phyloP scores from a whole-genome alignment of 2,113 vertebrate genomes.

The Brachionichthys hirsutus region DNA sequence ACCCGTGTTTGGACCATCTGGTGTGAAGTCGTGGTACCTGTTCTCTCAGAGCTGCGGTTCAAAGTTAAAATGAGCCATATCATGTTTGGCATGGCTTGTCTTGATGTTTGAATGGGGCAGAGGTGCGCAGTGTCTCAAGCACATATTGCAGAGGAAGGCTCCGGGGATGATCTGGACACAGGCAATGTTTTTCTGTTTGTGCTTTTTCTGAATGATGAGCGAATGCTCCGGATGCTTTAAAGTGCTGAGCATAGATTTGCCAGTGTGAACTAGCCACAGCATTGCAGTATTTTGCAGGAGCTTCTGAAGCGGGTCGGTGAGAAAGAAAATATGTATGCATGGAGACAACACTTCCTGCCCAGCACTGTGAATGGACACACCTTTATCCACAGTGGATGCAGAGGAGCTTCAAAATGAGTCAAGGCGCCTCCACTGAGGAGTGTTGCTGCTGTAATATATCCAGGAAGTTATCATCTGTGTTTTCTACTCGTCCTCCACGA shows the following conservation, averaged over 20 bases:
- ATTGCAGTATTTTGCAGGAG: constrained; percentile 46
- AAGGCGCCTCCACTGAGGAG: too few species aligned
- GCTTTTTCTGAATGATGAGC: constrained; percentile 1
- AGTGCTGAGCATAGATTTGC: constrained; percentile 35
- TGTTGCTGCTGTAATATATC: too few species aligned
- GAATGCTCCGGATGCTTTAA: constrained; percentile 16
- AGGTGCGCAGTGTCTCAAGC: constrained; percentile 19
- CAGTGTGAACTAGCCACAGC: constrained; percentile 36
- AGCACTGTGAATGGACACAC: constrained; percentile 38
- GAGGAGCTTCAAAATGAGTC: too few species aligned
- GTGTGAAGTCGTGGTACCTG: constrained; percentile 3
- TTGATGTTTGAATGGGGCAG: constrained; percentile 1
- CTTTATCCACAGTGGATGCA: too few species aligned
- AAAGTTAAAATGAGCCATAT: constrained; percentile 22
- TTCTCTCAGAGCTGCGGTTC: constrained; percentile 30
- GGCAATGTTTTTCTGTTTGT: constrained; percentile 14
- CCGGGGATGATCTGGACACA: constrained; percentile 20
- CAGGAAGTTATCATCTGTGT: too few species aligned
- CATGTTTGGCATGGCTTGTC: constrained; percentile 12
- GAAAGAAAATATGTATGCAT: too few species aligned
- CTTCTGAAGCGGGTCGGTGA: constrained; percentile 70
- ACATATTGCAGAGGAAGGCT: constrained; percentile 31
- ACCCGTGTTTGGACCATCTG: not conserved
- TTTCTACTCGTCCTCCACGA: not conserved
- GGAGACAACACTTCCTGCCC: too few species aligned